Conservation (phyloP, 2,113 vertebrate genomes). For the Rhineura floridana region DNA sequence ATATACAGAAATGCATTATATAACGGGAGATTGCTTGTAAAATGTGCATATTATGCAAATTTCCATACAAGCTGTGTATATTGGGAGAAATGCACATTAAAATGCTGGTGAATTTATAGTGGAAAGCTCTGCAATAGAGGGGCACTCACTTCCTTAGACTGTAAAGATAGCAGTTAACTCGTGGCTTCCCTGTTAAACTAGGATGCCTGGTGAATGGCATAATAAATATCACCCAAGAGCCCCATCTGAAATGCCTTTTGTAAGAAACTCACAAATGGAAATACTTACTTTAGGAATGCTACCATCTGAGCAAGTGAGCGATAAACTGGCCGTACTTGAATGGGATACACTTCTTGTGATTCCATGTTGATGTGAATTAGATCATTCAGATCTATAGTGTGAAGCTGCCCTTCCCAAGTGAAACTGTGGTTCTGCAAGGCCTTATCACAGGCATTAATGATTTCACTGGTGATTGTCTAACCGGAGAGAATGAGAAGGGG, state of each 20-base stretch:
- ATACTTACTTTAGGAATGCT: not conserved
- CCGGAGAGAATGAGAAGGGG: not conserved
- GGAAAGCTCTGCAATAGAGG: not conserved
- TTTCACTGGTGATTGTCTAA: slow-evolving; percentile 33
- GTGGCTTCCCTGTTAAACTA: not conserved
- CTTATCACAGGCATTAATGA: slow-evolving; percentile 31
- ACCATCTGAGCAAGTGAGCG: slow-evolving; percentile 31
- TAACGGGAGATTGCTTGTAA: too few species aligned
- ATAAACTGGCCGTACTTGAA: slow-evolving; percentile 47
- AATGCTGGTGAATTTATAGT: not conserved
- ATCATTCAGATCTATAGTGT: not conserved
- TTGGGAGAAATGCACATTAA: too few species aligned
- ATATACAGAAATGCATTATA: too few species aligned
- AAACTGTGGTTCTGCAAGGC: not conserved
- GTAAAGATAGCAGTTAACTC: not conserved
- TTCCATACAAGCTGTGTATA: too few species aligned
- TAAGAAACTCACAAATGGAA: slow-evolving; percentile 40
- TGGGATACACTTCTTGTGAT: slow-evolving; percentile 25
- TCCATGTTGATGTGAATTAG: not conserved
- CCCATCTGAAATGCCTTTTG: not conserved
- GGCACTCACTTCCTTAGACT: not conserved
- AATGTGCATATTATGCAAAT: too few species aligned
- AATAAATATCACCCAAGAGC: not conserved
- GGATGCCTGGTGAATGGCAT: not conserved
- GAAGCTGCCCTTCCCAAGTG: slow-evolving; percentile 33